Evolutionary conservation across 2,113 vertebrate genomes (phyloP), one percentile per base, ranked within the genome.

Genomic region (Ciconia boyciana): DNA sequence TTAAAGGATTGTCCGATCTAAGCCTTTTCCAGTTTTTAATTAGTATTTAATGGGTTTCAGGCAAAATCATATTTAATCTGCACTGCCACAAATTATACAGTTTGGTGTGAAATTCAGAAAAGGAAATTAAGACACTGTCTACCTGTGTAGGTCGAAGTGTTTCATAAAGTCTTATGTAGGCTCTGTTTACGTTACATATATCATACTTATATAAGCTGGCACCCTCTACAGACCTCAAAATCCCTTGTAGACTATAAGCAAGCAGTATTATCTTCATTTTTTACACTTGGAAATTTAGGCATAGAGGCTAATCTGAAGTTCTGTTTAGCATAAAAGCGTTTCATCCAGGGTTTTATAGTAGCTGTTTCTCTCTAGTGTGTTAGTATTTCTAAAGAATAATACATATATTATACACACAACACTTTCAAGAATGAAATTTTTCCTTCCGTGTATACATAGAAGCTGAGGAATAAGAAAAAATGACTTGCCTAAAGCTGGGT

Each of bases 261-360:
- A 79, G 69, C 8, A 65, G 72, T 78, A 92, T 91, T 96, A 94
- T 86, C 72, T 94, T 64, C 8, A 69, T 82, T 92, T 96, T 90
- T 94, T 92, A 87, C 72, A 64, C 69, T 92, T 90, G 65, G 60
- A 94, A 96, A 94, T 93, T 92, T 87, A 90, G 74, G 77, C 57
- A 79, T 76, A 72, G 74, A 79, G 48, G 87, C 91, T 94, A 96
- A 96, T 94, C 91, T 92, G 57, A 91, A 97, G 83, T 82, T 96
- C 89, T 94, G 31, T 89, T 96, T 95, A 91, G 69, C 89, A 93
- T 92, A 92, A 92, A 94, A 95, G 65, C 77, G 93, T 96, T 95
- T 91, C 81, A 96, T 94, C 83, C 61, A 52, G 65, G 77, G 48
- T 87, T 92, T 95, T 95, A 69, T 94, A 89, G 92, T 75, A 89